phyloP scores from a whole-genome alignment of 53 echinoderm and acorn worm genomes.

The Actinopyga echinites region DNA sequence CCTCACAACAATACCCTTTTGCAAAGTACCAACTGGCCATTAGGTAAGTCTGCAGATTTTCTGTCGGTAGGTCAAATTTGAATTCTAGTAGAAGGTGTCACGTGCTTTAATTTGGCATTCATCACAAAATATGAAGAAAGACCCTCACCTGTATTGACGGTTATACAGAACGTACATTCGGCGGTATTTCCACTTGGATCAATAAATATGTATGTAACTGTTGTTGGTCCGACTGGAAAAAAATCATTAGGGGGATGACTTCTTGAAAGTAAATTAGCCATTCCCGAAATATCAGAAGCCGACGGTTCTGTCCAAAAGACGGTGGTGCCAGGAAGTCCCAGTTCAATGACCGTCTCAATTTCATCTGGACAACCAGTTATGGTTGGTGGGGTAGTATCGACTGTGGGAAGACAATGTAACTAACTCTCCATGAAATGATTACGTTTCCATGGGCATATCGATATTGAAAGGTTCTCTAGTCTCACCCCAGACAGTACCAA shows the following conservation, averaged over 20 bases:
- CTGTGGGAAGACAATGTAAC: neutral
- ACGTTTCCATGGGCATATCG: too few relatives aligned
- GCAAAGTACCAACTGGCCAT: too few relatives aligned
- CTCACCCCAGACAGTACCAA: too few relatives aligned
- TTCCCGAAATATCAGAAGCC: neutral
- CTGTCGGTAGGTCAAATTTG: too few relatives aligned
- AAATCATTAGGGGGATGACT: neutral
- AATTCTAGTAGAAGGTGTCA: too few relatives aligned
- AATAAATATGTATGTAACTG: neutral
- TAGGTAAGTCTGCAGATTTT: too few relatives aligned
- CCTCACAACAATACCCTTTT: too few relatives aligned
- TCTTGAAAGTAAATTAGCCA: neutral
- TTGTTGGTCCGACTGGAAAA: neutral
- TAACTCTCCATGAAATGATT: neutral
- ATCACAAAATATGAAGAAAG: neutral
- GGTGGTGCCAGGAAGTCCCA: conserved; percentile 28
- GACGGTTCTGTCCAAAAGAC: conserved; percentile 21
- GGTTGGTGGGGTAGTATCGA: conserved; percentile 49
- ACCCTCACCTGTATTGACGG: neutral
- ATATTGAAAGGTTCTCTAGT: too few relatives aligned
- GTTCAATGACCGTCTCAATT: neutral
- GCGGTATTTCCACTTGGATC: neutral
- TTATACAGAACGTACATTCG: neutral
- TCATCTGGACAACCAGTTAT: conserved; percentile 8
- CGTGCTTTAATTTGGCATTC: too few relatives aligned